Percentiles rank a stretch among this genome's conserved stretches.
Conservation (phyloP, 2,113 vertebrate species). For the Amblyornis subalaris region DNA sequence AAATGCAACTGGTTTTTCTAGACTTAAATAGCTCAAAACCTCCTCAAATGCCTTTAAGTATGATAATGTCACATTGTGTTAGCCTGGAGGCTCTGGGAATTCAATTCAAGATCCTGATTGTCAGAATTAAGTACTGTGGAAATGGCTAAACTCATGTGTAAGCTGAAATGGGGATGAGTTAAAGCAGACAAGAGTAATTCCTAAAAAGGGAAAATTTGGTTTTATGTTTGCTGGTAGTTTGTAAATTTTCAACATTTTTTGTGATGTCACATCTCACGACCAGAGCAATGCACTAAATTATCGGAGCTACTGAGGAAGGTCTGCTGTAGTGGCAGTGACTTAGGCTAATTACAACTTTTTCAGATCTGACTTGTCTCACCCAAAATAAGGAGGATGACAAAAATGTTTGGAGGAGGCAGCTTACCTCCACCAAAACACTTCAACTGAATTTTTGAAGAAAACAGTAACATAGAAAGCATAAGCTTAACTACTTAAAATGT, state of each 20-base stretch:
- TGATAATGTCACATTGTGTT: neutral
- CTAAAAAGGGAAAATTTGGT: fast-evolving
- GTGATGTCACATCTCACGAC: fast-evolving
- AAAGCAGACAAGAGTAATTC: neutral
- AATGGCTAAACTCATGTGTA: neutral
- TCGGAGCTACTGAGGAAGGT: neutral
- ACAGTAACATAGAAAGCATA: neutral
- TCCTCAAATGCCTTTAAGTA: neutral
- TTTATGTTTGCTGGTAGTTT: neutral
- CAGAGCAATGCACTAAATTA: neutral
- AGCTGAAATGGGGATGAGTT: neutral
- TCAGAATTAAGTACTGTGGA: neutral
- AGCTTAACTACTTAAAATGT: neutral
- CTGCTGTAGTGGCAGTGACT: neutral
- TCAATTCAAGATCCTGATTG: neutral
- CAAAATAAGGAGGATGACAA: neutral
- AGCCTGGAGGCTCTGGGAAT: neutral
- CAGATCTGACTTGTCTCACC: neutral
- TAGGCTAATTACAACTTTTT: neutral
- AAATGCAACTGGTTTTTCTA: neutral
- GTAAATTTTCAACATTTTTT: neutral
- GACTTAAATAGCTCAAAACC: neutral
- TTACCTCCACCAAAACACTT: neutral
- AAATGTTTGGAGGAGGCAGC: neutral
- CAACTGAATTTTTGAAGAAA: neutral